Evolutionary conservation across 2,888 invertebrate species (phyloP).

Genomic region (Eledona agricola): DNA sequence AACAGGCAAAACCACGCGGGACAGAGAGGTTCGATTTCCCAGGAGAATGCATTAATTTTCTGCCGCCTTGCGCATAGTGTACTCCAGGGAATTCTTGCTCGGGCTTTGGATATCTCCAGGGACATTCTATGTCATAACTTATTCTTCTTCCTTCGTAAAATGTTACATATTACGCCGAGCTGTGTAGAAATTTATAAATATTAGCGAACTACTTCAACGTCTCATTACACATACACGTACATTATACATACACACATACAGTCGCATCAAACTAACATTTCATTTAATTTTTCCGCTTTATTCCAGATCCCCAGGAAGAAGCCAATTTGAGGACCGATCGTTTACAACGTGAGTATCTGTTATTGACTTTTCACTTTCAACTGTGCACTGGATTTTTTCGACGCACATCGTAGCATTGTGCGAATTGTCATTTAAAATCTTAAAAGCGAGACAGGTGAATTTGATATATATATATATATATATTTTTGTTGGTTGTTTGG

Average conservation of each 20-base stretch:
- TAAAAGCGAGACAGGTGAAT: constrained; percentile 2
- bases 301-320: constrained; percentile 39
- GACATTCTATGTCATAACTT: constrained; percentile 61
- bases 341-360: constrained; percentile 27
- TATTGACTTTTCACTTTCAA: neutral
- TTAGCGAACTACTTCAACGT: constrained; percentile 35
- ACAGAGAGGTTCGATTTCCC: constrained; percentile 72
- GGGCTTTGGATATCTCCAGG: constrained; percentile 55
- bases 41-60: constrained; percentile 76
- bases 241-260: neutral
- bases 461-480: constrained; percentile 23
- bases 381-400: too few species aligned
- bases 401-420: too few species aligned
- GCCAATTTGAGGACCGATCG: constrained; percentile 18
- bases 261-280: neutral
- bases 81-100: constrained; percentile 66
- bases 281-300: constrained; percentile 9
- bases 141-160: constrained; percentile 59
- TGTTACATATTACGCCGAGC: constrained; percentile 55
- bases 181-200: constrained; percentile 52
- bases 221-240: constrained; percentile 36
- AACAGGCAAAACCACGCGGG: constrained; percentile 58
- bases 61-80: constrained; percentile 80
- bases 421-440: constrained; percentile 15
- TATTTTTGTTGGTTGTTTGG: constrained; percentile 2